Evolutionary conservation across 2,113 vertebrate species (phyloP).

Genomic region (Ictidomys tridecemlineatus): DNA sequence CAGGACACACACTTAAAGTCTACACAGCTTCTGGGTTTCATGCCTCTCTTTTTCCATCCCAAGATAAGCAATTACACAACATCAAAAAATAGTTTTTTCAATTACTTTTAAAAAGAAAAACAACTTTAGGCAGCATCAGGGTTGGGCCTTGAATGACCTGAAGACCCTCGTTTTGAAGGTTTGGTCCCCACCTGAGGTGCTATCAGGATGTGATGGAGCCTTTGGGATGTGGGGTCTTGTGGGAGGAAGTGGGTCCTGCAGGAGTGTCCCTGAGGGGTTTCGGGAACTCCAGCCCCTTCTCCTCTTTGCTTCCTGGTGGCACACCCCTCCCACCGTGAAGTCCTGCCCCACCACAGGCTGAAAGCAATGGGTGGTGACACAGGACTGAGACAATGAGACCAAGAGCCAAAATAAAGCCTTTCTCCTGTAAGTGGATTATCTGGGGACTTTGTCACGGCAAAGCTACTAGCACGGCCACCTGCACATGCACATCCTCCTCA

Average conservation of each 20-base stretch:
- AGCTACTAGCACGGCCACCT: not conserved
- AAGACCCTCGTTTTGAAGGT: not conserved
- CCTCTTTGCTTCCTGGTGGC: not conserved
- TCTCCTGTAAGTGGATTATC: no score
- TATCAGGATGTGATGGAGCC: not conserved
- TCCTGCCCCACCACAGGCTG: not conserved
- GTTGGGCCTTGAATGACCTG: no score
- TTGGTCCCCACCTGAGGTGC: no score
- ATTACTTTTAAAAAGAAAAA: not conserved
- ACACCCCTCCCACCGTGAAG: no score
- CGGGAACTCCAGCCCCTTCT: no score
- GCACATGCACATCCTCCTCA: accelerated
- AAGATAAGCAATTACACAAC: not conserved
- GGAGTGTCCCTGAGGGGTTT: not conserved
- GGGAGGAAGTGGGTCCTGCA: not conserved
- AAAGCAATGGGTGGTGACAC: not conserved
- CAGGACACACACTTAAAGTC: not conserved
- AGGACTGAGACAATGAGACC: accelerated
- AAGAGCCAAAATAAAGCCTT: not conserved
- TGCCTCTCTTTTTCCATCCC: not conserved
- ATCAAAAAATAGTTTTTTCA: not conserved
- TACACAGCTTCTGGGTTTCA: not conserved
- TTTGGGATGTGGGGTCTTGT: not conserved
- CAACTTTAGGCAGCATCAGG: not conserved
- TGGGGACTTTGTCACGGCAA: no score